Conservation (phyloP, 2,888 invertebrate species). For the Gymnocheta viridis region DNA sequence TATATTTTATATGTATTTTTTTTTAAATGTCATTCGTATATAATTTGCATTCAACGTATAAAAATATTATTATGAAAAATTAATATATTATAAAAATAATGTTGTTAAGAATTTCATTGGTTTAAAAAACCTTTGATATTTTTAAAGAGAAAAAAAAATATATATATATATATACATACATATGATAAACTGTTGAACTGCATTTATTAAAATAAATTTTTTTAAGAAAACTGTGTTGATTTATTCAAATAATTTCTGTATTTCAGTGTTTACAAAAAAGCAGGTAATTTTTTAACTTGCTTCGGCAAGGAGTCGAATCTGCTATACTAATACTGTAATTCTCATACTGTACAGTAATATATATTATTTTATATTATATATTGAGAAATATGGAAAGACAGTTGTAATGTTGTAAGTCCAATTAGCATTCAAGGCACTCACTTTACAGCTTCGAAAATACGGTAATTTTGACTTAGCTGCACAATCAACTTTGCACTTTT, state of each 20-base stretch:
- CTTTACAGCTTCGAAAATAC: too few relatives aligned
- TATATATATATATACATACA: conserved; percentile 21
- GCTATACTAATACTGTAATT: too few relatives aligned
- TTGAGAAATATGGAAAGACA: too few relatives aligned
- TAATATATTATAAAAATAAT: conserved; percentile 14
- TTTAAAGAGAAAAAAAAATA: conserved; percentile 22
- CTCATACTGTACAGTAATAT: too few relatives aligned
- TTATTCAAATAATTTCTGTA: background rate
- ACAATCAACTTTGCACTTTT: too few relatives aligned
- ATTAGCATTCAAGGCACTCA: too few relatives aligned
- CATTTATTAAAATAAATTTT: conserved; percentile 57
- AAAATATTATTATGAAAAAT: conserved; percentile 35
- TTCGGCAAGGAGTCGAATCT: too few relatives aligned
- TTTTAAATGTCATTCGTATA: conserved; percentile 18
- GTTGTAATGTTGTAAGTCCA: too few relatives aligned
- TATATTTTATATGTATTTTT: conserved; percentile 34
- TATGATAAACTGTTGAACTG: conserved; percentile 62
- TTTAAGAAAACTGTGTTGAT: background rate
- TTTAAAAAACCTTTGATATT: conserved; percentile 39
- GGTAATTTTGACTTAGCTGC: too few relatives aligned
- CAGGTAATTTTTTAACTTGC: too few relatives aligned
- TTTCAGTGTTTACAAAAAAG: too few relatives aligned
- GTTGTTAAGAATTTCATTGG: conserved; percentile 42
- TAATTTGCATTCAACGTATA: conserved; percentile 30
- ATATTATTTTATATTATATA: too few relatives aligned